phyloP scores from a whole-genome alignment of 2,888 invertebrate genomes.

The Agriopis leucophaearia region DNA sequence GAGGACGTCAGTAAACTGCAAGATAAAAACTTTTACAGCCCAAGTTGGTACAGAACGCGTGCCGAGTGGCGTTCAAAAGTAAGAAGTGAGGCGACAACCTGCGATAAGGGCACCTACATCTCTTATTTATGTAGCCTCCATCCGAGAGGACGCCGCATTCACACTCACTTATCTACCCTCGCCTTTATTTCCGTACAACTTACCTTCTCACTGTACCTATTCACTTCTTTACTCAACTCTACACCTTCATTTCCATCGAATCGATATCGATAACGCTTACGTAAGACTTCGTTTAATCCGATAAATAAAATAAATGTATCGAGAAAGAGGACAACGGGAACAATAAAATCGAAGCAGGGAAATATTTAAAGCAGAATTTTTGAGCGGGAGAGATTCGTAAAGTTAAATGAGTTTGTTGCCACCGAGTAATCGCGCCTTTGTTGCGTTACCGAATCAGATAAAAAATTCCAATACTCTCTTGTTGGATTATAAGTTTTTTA shows the following conservation, averaged over 20 bases:
- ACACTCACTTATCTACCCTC: conserved; percentile 82
- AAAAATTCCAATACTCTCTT: conserved; percentile 63
- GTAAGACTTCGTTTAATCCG: conserved; percentile 67
- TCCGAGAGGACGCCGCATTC: conserved; percentile 80
- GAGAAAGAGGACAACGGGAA: conserved; percentile 71
- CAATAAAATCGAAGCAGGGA: conserved; percentile 80
- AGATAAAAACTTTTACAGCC: conserved; percentile 49
- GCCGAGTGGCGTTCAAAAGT: conserved; percentile 62
- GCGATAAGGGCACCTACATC: conserved; percentile 77
- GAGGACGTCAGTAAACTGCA: conserved; percentile 42
- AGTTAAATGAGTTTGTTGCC: conserved; percentile 85
- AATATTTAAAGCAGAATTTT: conserved; percentile 76
- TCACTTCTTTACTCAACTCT: conserved; percentile 43
- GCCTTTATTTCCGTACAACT: conserved; percentile 81
- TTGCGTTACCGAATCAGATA: conserved; percentile 78
- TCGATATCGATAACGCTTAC: conserved; percentile 46
- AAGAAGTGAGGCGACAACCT: conserved; percentile 66
- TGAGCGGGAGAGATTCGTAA: conserved; percentile 74
- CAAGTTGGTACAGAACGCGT: conserved; percentile 48
- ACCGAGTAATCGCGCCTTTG: conserved; percentile 73
- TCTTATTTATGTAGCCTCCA: conserved; percentile 83
- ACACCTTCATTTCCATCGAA: conserved; percentile 43
- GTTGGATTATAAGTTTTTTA: conserved; percentile 43
- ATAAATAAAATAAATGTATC: conserved; percentile 80
- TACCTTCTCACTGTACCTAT: conserved; percentile 64